Evolutionary conservation across 2,797 vertebrate genomes (phyloP).

Genomic region (Lithobates sylvaticus): DNA sequence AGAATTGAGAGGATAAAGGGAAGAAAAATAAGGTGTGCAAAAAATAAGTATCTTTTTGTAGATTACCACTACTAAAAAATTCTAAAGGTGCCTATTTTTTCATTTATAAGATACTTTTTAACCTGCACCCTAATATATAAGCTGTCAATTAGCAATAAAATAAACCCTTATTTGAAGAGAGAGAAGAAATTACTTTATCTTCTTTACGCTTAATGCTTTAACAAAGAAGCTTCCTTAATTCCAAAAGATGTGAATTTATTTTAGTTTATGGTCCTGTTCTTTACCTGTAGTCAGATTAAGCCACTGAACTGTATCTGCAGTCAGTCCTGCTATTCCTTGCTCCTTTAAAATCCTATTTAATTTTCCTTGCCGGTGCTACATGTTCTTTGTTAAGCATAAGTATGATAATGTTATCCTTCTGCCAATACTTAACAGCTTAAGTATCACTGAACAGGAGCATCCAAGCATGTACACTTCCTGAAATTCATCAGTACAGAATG

Average conservation of each 20-base stretch:
- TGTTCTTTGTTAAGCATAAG: conserved; percentile 49
- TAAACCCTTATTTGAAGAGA: background rate
- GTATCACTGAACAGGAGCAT: conserved; percentile 51
- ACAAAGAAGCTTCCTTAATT: background rate
- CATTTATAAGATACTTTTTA: too few relatives aligned
- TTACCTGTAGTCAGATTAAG: conserved; percentile 41
- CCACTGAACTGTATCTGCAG: conserved; percentile 51
- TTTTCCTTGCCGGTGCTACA: conserved; percentile 33
- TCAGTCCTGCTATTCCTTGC: conserved; percentile 38
- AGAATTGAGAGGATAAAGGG: too few relatives aligned
- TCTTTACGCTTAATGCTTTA: background rate
- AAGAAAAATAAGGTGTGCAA: too few relatives aligned
- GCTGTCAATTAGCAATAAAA: background rate
- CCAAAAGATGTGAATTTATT: background rate
- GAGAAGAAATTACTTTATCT: background rate
- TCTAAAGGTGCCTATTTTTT: too few relatives aligned
- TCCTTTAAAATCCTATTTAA: conserved; percentile 48
- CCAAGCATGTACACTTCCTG: conserved; percentile 47
- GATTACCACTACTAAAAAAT: too few relatives aligned
- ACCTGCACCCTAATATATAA: background rate
- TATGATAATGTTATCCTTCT: conserved; percentile 57
- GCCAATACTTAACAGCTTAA: conserved; percentile 54
- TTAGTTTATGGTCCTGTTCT: conserved; percentile 45
- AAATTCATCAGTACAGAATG: conserved; percentile 43
- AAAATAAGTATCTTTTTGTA: too few relatives aligned